These are phyloP conservation scores for Yponomeuta malinellus DNA, from an alignment of 2,888 invertebrate genomes.

Conservation along the genomic window DNA sequence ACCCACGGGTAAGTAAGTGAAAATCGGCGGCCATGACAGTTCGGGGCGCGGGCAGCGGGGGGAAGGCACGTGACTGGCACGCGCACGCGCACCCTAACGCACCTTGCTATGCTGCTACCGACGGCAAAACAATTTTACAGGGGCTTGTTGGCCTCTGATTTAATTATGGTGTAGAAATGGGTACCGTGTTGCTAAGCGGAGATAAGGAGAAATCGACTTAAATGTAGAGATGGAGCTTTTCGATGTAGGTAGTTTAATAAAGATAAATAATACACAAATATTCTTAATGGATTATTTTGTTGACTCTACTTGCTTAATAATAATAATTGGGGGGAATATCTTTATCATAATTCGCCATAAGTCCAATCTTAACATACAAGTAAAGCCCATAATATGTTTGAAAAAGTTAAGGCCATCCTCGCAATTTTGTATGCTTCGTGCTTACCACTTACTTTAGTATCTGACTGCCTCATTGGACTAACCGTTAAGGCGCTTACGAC, in stretches of 20 bases:
- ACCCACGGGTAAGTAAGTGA: slow-evolving; percentile 31
- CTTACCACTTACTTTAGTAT: no score
- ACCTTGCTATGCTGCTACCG: slow-evolving; percentile 56
- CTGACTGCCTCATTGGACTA: no score
- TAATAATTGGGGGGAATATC: not conserved
- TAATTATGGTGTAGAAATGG: no score
- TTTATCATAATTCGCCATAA: not conserved
- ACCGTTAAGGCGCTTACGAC: no score
- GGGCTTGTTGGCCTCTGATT: no score
- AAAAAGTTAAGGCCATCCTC: no score
- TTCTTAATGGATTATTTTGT: not conserved
- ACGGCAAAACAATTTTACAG: slow-evolving; percentile 33
- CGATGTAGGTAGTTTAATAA: no score
- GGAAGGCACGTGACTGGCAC: slow-evolving; percentile 51
- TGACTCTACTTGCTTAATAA: not conserved
- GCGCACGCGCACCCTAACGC: slow-evolving; percentile 32
- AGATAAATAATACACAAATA: not conserved
- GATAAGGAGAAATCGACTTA: no score
- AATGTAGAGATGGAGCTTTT: no score
- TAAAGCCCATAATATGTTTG: not conserved
- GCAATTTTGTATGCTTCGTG: no score
- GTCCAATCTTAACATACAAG: not conserved
- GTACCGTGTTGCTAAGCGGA: no score
- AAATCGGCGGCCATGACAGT: slow-evolving; percentile 60
- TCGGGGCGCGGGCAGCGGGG: slow-evolving; percentile 44